These are phyloP conservation scores for Oscheius onirici DNA, from an alignment of 2,888 invertebrate species.

Conservation along the genomic window DNA sequence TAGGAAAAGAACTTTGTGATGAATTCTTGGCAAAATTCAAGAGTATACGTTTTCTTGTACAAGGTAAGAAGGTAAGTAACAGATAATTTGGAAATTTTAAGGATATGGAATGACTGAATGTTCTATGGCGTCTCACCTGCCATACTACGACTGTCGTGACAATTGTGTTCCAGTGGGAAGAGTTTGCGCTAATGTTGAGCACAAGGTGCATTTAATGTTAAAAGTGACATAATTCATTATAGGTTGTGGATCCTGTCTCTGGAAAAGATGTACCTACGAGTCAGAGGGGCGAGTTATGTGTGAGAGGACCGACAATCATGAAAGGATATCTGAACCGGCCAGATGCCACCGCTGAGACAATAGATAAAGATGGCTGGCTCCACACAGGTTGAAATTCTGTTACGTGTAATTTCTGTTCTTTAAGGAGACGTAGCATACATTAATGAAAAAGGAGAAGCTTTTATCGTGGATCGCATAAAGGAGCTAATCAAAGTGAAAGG, in stretches of 20 bases:
- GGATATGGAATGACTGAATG: slow-evolving; percentile 83
- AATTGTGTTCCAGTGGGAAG: slow-evolving; percentile 80
- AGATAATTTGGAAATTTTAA: slow-evolving; percentile 41
- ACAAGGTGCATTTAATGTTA: slow-evolving; percentile 74
- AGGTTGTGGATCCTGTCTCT: slow-evolving; percentile 73
- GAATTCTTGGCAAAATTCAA: slow-evolving; percentile 42
- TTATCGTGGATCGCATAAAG: slow-evolving; percentile 60
- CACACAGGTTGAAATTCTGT: slow-evolving; percentile 5
- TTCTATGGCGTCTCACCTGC: slow-evolving; percentile 76
- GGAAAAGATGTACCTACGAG: slow-evolving; percentile 78
- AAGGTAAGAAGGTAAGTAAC: slow-evolving; percentile 30
- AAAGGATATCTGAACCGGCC: slow-evolving; percentile 83
- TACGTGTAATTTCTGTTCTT: background rate
- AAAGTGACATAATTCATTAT: background rate
- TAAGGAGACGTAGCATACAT: slow-evolving; percentile 56
- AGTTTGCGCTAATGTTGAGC: slow-evolving; percentile 77
- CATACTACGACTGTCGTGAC: slow-evolving; percentile 60
- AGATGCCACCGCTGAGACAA: slow-evolving; percentile 78
- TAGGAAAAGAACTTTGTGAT: slow-evolving; percentile 60
- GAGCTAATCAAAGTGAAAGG: slow-evolving; percentile 66
- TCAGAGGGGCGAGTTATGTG: slow-evolving; percentile 84
- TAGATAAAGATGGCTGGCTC: slow-evolving; percentile 78
- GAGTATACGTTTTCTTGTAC: slow-evolving; percentile 26
- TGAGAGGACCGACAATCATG: slow-evolving; percentile 84
- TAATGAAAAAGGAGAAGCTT: slow-evolving; percentile 46